These are phyloP conservation scores for Parus major DNA, from an alignment of 2,113 vertebrate genomes.

Conservation along the genomic window DNA sequence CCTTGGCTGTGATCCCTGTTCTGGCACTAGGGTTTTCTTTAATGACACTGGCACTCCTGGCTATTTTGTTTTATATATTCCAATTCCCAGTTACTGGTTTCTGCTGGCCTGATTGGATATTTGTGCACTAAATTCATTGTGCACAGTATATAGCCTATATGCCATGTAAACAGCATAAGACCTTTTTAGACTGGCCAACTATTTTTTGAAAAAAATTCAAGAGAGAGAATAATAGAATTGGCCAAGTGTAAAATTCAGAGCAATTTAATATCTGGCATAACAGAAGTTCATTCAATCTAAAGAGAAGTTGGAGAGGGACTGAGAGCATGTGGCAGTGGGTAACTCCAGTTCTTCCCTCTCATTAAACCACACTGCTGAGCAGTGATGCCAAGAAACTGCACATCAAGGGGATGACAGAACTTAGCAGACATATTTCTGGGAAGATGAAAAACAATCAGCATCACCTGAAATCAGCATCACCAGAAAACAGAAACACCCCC, in stretches of 20 bases:
- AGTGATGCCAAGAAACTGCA: neutral
- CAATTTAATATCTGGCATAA: neutral
- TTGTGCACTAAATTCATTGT: neutral
- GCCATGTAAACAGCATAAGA: neutral
- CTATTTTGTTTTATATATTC: neutral
- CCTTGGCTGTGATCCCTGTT: neutral
- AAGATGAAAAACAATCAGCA: neutral
- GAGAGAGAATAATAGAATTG: neutral
- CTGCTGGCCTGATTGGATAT: neutral
- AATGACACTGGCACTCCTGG: neutral
- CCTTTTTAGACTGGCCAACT: neutral
- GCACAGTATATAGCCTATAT: neutral
- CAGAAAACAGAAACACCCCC: neutral
- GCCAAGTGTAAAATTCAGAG: neutral
- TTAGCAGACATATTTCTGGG: neutral
- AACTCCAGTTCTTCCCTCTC: neutral
- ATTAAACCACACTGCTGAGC: neutral
- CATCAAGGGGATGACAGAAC: neutral
- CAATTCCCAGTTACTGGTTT: neutral
- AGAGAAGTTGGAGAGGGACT: neutral
- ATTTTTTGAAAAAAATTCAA: neutral
- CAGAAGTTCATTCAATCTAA: conserved; percentile 3
- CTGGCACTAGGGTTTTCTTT: neutral
- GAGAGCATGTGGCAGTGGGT: neutral
- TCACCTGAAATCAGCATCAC: neutral